Evolutionary conservation across 2,113 vertebrate genomes (phyloP), one percentile per base, ranked within the genome.

Genomic region (Sarotherodon lohbergeri): DNA sequence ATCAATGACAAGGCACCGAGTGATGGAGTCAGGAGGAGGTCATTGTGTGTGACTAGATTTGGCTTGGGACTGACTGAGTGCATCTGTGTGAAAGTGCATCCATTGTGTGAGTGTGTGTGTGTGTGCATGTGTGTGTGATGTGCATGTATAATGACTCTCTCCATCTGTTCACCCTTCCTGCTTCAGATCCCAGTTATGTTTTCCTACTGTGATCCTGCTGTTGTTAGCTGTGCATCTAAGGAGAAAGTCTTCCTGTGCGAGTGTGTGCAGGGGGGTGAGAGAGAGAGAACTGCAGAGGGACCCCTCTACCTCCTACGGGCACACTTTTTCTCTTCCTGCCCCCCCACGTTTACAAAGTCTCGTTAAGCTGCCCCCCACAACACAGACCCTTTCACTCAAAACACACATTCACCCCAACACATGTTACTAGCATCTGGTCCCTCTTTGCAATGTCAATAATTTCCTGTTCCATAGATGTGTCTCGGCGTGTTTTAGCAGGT

Each of bases 161-260:
- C 91, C 92, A 93, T 94, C 92, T 95, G 93, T 91, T 94, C 87
- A 79, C 43, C 36, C 73, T 93, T 92, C 79, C 91, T 93, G 91
- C 79, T 92, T 90, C 83, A 93, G 90, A 91, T 90, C 80, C 85
- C 82, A 78, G 88, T 87, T 93, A 83, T 82, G 89, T 86, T 90
- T 90, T 89, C 94, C 90, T 87, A 89, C 94, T 94, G 94, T 91
- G 90, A 94, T 92, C 92, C 93, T 95, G 93, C 93, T 95, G 92
- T 85, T 93, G 91, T 92, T 91, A 89, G 89, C 86, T 84, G 82
- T 86, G 73, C 88, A 86, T 85, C 85, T 89, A 56, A 90, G 80
- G 79, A 90, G 43, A 78, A 7, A 50, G 71, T 50, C 71, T 50
- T 78, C 43, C 43, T 78, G 43, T 50, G 81, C 5, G 36, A n/a